Conservation (phyloP, 2,797 vertebrate genomes). For the Simalia tracyae region DNA sequence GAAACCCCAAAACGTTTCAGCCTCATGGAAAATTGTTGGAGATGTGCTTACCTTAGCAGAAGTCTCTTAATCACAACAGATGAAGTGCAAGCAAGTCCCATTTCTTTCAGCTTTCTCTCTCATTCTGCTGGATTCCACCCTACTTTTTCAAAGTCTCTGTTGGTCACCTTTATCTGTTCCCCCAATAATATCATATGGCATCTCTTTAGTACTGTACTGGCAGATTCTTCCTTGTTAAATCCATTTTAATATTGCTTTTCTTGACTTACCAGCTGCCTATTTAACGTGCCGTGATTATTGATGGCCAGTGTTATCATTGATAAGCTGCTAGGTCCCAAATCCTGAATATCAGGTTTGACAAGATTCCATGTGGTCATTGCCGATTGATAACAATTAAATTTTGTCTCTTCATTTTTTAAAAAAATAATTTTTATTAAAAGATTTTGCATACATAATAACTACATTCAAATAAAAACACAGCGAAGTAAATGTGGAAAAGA, state of each 20-base stretch:
- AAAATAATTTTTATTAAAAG: too few species aligned
- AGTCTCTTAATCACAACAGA: not conserved
- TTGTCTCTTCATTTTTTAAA: too few species aligned
- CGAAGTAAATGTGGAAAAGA: too few species aligned
- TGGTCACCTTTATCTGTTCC: not conserved
- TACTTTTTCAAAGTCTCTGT: not conserved
- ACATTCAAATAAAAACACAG: too few species aligned
- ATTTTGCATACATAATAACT: too few species aligned
- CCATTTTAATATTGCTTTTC: conserved; percentile 13
- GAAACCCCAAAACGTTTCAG: not conserved
- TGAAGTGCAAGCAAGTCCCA: not conserved
- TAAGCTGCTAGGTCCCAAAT: not conserved
- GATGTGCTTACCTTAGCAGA: not conserved
- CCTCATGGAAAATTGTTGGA: not conserved
- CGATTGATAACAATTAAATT: conserved; percentile 25
- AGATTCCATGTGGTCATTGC: not conserved
- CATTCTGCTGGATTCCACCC: not conserved
- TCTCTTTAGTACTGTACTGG: not conserved
- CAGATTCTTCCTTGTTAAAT: not conserved
- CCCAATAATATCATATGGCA: not conserved
- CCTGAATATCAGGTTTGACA: conserved; percentile 4
- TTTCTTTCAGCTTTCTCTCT: not conserved
- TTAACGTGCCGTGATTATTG: conserved; percentile 1
- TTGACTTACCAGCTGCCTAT: not conserved
- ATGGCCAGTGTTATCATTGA: not conserved